phyloP scores from a whole-genome alignment of 2,888 invertebrate species.

The Coelinius sp. region DNA sequence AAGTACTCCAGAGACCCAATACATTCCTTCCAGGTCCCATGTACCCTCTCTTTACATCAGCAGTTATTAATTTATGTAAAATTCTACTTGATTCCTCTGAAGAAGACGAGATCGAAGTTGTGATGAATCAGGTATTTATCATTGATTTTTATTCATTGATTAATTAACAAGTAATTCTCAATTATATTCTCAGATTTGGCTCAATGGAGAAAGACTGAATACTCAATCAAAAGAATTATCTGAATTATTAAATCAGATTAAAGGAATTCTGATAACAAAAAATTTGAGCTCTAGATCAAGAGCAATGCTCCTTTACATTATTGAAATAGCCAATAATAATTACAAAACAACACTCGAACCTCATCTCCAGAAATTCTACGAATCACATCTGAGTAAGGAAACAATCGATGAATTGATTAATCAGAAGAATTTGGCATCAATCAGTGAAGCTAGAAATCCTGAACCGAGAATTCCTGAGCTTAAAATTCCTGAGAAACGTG shows the following conservation, averaged over 20 bases:
- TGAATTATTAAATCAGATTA: slow-evolving; percentile 63
- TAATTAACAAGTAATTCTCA: not conserved
- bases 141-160: not conserved
- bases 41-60: slow-evolving; percentile 56
- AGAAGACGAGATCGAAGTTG: slow-evolving; percentile 68
- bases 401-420: not conserved
- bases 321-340: slow-evolving; percentile 67
- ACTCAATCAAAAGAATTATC: slow-evolving; percentile 55
- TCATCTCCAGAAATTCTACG: slow-evolving; percentile 67
- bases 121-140: slow-evolving; percentile 65
- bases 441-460: not conserved
- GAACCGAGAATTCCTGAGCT: not conserved
- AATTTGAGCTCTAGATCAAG: slow-evolving; percentile 63
- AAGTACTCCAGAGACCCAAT: slow-evolving; percentile 64
- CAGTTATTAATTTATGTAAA: slow-evolving; percentile 67
- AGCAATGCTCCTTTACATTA: slow-evolving; percentile 67
- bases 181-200: slow-evolving; percentile 61
- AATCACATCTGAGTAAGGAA: slow-evolving; percentile 11
- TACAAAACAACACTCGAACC: slow-evolving; percentile 63
- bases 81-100: slow-evolving; percentile 67
- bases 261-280: slow-evolving; percentile 62
- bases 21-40: not conserved
- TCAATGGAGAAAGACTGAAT: slow-evolving; percentile 65
- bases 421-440: not conserved
- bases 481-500: not conserved